Percentiles rank a stretch among this genome's conserved stretches.
Conservation (phyloP, 1,140 invertebrate species). For the Cotesia vestalis region DNA sequence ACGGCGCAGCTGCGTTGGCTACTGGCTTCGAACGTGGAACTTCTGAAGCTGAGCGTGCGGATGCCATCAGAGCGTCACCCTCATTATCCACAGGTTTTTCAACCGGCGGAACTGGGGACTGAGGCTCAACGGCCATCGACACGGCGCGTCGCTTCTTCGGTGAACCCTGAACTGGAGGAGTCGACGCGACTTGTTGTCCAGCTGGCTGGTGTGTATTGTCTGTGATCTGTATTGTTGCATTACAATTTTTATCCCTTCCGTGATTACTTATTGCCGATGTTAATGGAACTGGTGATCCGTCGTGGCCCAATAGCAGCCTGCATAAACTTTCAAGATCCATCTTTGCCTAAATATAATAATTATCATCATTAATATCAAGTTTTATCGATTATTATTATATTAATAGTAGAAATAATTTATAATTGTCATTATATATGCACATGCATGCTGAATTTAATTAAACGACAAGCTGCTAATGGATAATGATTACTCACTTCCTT, state of each 20-base stretch:
- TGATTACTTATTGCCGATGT: slow-evolving; percentile 60
- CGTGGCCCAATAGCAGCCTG: slow-evolving; percentile 52
- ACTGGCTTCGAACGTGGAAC: slow-evolving; percentile 55
- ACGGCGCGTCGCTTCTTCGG: slow-evolving; percentile 68
- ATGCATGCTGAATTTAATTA: no score
- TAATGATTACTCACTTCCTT: slow-evolving; percentile 63
- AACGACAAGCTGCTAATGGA: no score
- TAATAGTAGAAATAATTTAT: not conserved
- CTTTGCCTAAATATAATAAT: slow-evolving; percentile 51
- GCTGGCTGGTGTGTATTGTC: slow-evolving; percentile 58
- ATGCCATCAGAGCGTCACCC: slow-evolving; percentile 66
- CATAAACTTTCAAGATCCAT: slow-evolving; percentile 59
- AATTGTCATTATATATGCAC: slow-evolving; percentile 25
- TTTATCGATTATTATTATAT: not conserved
- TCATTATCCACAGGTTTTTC: slow-evolving; percentile 67
- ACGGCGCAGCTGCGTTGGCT: slow-evolving; percentile 53
- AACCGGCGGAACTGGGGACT: slow-evolving; percentile 50
- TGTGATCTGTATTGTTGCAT: slow-evolving; percentile 70
- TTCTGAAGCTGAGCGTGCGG: slow-evolving; percentile 63
- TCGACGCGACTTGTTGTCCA: slow-evolving; percentile 51
- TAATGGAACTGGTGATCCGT: slow-evolving; percentile 57
- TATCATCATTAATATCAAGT: no score
- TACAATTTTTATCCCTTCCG: slow-evolving; percentile 77
- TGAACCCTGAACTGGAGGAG: slow-evolving; percentile 59
- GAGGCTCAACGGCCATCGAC: slow-evolving; percentile 66